phyloP scores from a whole-genome alignment of 2,888 invertebrate species.

The Drosophila conformis region DNA sequence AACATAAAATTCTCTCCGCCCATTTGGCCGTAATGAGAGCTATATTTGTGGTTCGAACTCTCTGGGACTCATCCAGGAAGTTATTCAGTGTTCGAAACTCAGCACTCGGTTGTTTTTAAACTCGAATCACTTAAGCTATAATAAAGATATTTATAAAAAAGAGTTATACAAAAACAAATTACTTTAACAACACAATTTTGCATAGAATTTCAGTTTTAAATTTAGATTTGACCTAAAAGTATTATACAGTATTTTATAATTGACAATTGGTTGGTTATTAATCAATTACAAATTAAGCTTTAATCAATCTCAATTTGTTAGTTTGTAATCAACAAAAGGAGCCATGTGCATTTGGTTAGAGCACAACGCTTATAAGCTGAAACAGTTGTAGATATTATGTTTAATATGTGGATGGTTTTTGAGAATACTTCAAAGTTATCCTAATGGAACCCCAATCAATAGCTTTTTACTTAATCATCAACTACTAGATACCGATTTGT shows the following conservation, averaged over 20 bases:
- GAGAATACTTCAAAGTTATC: not conserved
- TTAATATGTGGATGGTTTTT: not conserved
- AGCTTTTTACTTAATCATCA: not conserved
- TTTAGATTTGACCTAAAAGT: constrained; percentile 1
- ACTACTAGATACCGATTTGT: not conserved
- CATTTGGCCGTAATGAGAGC: constrained; percentile 31
- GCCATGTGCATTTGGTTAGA: constrained; percentile 51
- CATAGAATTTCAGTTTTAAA: constrained; percentile 16
- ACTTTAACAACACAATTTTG: constrained; percentile 64
- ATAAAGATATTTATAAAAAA: constrained; percentile 72
- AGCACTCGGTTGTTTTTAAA: constrained; percentile 79
- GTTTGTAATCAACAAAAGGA: constrained; percentile 81
- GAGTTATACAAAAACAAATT: constrained; percentile 74
- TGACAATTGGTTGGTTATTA: constrained; percentile 6
- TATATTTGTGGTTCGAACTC: constrained; percentile 55
- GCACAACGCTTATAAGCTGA: constrained; percentile 7
- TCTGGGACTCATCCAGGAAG: constrained; percentile 63
- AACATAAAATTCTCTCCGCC: constrained; percentile 16
- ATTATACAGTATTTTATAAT: not conserved
- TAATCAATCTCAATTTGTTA: constrained; percentile 51
- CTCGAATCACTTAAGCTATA: constrained; percentile 80
- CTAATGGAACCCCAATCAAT: not conserved
- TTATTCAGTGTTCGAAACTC: constrained; percentile 64
- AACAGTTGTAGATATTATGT: constrained; percentile 1
- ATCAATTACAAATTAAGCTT: constrained; percentile 9